Base-by-base conservation (phyloP, 2,797 vertebrate species). In the Tauraco hartlaubi region DNA sequence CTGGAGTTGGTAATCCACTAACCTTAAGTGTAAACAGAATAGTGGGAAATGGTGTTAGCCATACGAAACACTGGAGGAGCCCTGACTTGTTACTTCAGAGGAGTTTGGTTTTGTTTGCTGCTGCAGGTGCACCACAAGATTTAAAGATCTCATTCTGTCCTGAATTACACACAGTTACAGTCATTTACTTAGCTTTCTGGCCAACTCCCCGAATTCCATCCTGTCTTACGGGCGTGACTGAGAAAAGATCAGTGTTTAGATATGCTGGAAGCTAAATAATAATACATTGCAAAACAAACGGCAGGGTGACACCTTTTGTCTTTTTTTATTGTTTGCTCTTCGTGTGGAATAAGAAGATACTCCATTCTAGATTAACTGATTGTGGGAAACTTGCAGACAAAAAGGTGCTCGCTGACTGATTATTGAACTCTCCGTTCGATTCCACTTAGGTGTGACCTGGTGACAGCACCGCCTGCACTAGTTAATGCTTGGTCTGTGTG, bases 1-100 rank as follows among this genome's bases (percentile, higher is more conserved):
- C 99, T 8, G 99, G 99, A 17, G 99, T 99, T 3, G 99, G 99
- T 86, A 99, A 94, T 55, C 99, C 99, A 58, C 99, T 99, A 94
- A 99, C 99, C 99, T 99, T 29, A 37, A 94, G 69, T 63, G 81
- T 56, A 64, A 96, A 88, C 54, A 85, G 83, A 95, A 69, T 1
- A 78, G 56, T 41, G 48, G 58, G 84, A 91, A 59, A 92, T 43
- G 37, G 76, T 17, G 12, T 93, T 35, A 89, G 46, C 52, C 21
- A 14, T 52, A 39, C 2, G 3, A 35, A 93, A 71, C 22, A 15
- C 37, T 5, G 16, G 43, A 84, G 44, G 64, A 75, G 82, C 81
- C 64, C 43, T 52, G 79, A 79, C 76, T 88, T 78, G n/a, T 56
- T 62, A 28, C 41, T 64, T 44, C 49, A 81, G 72, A 67, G 49